These are phyloP conservation scores for Hermaeophaga mercurialis DNA, from an alignment of 2,888 invertebrate genomes.

Conservation along the genomic window DNA sequence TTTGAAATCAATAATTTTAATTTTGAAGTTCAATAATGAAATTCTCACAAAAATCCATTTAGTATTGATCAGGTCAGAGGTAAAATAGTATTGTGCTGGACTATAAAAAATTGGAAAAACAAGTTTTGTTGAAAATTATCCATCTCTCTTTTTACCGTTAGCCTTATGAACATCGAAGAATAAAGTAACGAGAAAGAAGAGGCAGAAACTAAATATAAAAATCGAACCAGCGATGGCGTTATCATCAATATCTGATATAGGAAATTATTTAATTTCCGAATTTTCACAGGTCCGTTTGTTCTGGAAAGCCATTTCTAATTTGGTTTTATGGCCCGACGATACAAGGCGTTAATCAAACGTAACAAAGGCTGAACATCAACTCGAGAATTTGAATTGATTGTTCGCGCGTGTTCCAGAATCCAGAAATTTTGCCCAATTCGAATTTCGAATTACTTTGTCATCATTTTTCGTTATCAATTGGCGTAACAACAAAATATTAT, in stretches of 20 bases:
- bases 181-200: not conserved
- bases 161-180: too few relatives aligned
- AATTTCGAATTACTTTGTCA: not conserved
- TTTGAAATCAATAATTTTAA: too few relatives aligned
- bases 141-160: too few relatives aligned
- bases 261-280: conserved; percentile 48
- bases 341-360: conserved; percentile 14
- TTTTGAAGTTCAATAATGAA: too few relatives aligned
- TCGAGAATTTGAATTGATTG: conserved; percentile 7
- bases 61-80: too few relatives aligned
- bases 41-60: too few relatives aligned
- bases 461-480: not conserved
- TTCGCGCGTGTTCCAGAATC: conserved; percentile 1
- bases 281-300: conserved; percentile 39
- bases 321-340: conserved; percentile 34
- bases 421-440: not conserved
- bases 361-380: conserved; percentile 2
- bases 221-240: conserved; percentile 2
- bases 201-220: not conserved
- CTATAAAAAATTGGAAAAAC: too few relatives aligned
- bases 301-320: conserved; percentile 37
- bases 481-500: not conserved
- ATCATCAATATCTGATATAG: conserved; percentile 40
- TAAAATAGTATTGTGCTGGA: too few relatives aligned
- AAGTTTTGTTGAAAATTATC: too few relatives aligned